A percentile compares a stretch with the other conserved stretches of the same genome.
phyloP scores from a whole-genome alignment of 2,113 vertebrate genomes.

The Garra rufa region DNA sequence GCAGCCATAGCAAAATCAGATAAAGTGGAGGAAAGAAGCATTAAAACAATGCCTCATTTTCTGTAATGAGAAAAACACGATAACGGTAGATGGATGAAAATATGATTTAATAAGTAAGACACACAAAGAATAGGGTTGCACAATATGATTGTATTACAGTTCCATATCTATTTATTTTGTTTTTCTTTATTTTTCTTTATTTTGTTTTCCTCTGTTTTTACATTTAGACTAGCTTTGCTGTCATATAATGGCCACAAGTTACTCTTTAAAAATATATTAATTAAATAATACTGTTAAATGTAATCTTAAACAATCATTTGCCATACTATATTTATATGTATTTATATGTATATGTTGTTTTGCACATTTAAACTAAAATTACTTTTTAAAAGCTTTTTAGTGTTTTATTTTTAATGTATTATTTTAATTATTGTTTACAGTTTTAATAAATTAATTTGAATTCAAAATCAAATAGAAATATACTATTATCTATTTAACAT shows the following conservation, averaged over 20 bases:
- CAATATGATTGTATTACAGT: not conserved
- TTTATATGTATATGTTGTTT: no score
- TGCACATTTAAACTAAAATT: no score
- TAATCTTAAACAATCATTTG: no score
- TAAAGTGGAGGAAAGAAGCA: not conserved
- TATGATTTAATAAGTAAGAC: not conserved
- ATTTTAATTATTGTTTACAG: not conserved
- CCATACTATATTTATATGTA: no score
- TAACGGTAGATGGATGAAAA: not conserved
- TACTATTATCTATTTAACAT: not conserved
- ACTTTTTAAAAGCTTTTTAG: no score
- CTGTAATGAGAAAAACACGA: not conserved
- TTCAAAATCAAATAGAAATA: not conserved
- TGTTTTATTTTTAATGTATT: no score
- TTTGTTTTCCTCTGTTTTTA: not conserved
- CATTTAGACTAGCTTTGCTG: not conserved
- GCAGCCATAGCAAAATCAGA: not conserved
- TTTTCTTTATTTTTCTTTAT: not conserved
- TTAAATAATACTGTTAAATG: not conserved
- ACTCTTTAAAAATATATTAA: not conserved
- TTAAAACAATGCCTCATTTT: not conserved
- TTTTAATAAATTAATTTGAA: not conserved
- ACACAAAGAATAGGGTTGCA: not conserved
- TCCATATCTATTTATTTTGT: not conserved
- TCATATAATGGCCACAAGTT: not conserved